Evolutionary conservation across 1,140 invertebrate genomes (phyloP), one percentile per base, ranked within the genome.

Genomic region (Rhopalosiphum maidis): DNA sequence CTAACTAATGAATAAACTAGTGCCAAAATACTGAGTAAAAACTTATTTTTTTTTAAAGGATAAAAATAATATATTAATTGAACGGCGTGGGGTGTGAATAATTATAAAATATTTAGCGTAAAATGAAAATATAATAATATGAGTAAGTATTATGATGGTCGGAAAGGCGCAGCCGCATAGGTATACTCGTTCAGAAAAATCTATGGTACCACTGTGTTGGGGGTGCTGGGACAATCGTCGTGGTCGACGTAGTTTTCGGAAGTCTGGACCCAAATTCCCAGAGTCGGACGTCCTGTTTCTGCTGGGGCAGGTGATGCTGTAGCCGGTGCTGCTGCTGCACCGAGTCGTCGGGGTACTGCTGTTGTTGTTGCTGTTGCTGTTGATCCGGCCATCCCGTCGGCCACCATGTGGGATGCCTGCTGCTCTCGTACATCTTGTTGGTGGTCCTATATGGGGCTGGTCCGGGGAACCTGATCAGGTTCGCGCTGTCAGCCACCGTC

Each of bases 341-440:
- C n/a, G 41, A 22, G 21, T 92, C 46, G 2, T 22, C 77, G 21
- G 11, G 48, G 18, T 51, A 68, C n/a, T 92, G 68, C 25, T 51
- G 90, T n/a, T 92, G 60, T 4, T 35, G 60, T 1, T 68, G 60
- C 1, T 68, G 60, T 30, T 82, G 55, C 15, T 77, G 90, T 8
- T 91, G 90, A 30, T 92, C 43, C 35, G 60, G n/a, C 90, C 90
- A 92, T 21, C 68, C 90, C 21, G 90, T 92, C 5, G 91, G 91
- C 91, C 91, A 93, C 91, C 91, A 93, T 37, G 91, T 93, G 9
- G 91, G 91, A 46, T 93, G 91, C 22, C 91, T 83, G 48, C 91
- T 93, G 48, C 91, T 93, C 51, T 93, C 91, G 82, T 86, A 93
- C 91, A 93, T 93, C 48, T 93, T 93, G 23, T 93, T 93, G 6